Percentiles rank a stretch among this genome's conserved stretches.
Conservation (phyloP, 1,140 invertebrate species). For the Apis florea region DNA sequence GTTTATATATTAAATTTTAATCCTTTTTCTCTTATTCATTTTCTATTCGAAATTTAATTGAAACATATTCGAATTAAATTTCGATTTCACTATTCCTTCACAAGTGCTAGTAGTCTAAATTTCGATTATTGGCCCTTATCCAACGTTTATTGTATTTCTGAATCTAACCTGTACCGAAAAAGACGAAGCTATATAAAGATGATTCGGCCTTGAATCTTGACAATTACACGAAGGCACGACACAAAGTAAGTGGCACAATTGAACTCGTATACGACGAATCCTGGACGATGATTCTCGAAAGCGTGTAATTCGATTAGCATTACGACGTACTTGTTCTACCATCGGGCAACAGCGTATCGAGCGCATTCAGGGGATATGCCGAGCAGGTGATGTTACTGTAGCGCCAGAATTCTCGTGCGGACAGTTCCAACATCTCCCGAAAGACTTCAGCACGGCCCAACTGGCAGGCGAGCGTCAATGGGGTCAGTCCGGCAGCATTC, state of each 20-base stretch:
- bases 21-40: too few species aligned
- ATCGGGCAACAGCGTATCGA: slow-evolving; percentile 96
- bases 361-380: slow-evolving; percentile 96
- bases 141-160: too few species aligned
- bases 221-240: slow-evolving; percentile 44
- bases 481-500: slow-evolving; percentile 95
- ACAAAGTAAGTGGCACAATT: slow-evolving; percentile 56
- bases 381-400: slow-evolving; percentile 99
- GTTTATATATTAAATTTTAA: too few species aligned
- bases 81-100: too few species aligned
- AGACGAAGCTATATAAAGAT: slow-evolving; percentile 14
- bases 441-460: slow-evolving; percentile 97
- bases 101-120: too few species aligned
- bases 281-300: slow-evolving; percentile 58
- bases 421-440: slow-evolving; percentile 98
- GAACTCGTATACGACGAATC: slow-evolving; percentile 25
- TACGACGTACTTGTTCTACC: slow-evolving; percentile 93
- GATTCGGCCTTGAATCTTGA: slow-evolving; percentile 35
- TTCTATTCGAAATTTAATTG: too few species aligned
- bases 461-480: slow-evolving; percentile 97
- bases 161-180: background rate
- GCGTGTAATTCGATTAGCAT: slow-evolving; percentile 74
- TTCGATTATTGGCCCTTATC: too few species aligned
- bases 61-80: too few species aligned
- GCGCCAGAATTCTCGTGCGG: slow-evolving; percentile 97